A percentile compares a stretch with the other conserved stretches of the same genome.
Conservation (phyloP, 2,113 vertebrate genomes). For the Dromaius novaehollandiae region DNA sequence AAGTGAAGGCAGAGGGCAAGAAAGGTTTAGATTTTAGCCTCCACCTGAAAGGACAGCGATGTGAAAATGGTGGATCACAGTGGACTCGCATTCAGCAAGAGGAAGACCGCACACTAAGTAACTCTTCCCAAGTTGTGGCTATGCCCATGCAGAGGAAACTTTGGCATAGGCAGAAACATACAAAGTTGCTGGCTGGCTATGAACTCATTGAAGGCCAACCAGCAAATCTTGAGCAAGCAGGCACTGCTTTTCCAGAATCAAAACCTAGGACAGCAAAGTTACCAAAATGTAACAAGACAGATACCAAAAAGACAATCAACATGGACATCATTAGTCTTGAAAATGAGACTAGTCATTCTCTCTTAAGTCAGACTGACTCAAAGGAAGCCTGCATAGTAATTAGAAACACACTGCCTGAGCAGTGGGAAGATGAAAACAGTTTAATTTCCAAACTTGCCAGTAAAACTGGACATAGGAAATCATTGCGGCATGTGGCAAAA, state of each 20-base stretch:
- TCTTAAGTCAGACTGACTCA: neutral
- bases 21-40: slow-evolving; percentile 43
- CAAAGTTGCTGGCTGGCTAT: neutral
- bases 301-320: accelerated
- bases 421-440: neutral
- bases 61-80: neutral
- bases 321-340: neutral
- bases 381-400: neutral
- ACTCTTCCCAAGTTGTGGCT: neutral
- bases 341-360: accelerated
- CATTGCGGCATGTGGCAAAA: neutral
- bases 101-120: neutral
- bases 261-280: neutral
- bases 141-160: slow-evolving; percentile 42
- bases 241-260: neutral
- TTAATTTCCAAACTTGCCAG: neutral
- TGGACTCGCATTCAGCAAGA: neutral
- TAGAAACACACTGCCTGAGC: neutral
- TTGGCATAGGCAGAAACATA: slow-evolving; percentile 22
- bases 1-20: slow-evolving; percentile 35
- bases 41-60: slow-evolving; percentile 18
- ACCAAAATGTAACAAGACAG: neutral
- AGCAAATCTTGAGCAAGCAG: neutral
- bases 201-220: neutral
- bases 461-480: neutral